These are phyloP conservation scores for Apoda limacodes DNA, from an alignment of 2,888 invertebrate species.

Conservation along the genomic window DNA sequence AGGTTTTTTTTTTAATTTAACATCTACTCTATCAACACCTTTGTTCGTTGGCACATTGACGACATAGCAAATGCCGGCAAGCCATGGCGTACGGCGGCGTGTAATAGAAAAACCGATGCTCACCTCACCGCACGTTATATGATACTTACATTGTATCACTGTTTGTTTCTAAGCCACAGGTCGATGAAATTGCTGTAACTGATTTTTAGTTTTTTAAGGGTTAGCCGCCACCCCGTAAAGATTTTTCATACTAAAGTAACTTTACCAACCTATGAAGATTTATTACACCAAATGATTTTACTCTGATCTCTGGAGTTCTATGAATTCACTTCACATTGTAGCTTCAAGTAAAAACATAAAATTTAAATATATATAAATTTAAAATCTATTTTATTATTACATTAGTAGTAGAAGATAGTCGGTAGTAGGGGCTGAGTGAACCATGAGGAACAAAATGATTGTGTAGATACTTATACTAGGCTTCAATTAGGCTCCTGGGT, in stretches of 20 bases:
- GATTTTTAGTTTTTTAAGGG: no score
- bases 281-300: neutral
- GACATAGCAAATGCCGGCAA: no score
- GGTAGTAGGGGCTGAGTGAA: no score
- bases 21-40: constrained; percentile 16
- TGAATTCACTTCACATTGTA: constrained; percentile 19
- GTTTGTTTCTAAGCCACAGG: constrained; percentile 23
- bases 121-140: constrained; percentile 57
- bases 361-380: no score
- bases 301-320: constrained; percentile 12
- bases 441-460: no score
- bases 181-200: constrained; percentile 5
- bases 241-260: constrained; percentile 1
- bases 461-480: no score
- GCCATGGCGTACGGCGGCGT: constrained; percentile 29
- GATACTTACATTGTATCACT: constrained; percentile 43
- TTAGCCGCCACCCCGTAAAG: no score
- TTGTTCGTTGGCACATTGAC: constrained; percentile 24
- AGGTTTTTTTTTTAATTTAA: neutral
- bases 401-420: no score
- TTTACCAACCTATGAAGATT: constrained; percentile 3
- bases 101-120: constrained; percentile 64
- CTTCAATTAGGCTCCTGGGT: no score
- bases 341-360: constrained; percentile 2
- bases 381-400: no score